Evolutionary conservation across 1,140 invertebrate genomes (phyloP), one percentile per base, ranked within the genome.

Genomic region (Tachypleus tridentatus): DNA sequence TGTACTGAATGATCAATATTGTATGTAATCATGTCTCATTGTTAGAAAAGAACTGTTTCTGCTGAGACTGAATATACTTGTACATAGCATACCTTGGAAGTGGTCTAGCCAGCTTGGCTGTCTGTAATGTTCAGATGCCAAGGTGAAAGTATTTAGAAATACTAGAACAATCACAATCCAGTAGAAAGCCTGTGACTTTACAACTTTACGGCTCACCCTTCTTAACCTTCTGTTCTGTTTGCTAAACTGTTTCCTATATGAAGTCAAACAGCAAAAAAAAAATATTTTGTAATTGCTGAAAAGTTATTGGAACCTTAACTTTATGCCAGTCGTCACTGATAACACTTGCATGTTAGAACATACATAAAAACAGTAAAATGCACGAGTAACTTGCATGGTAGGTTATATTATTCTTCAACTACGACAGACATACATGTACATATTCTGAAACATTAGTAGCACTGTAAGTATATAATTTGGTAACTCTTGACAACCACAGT

Each of bases 131-230:
- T 99, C 97, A n/a, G 94, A 97, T 47, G 96, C 96, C 70, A 99
- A 80, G 50, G 80, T 79, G 63, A 80, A 86, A 3, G 93, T 97
- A 76, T 97, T 97, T 47, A 97, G 80, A 78, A 97, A 96, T 53
- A 97, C 94, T 66, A 97, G 82, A 62, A 97, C 80, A 72, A 97
- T 97, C 75, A 97, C 97, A 4, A 96, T 82, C 97, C 97, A 99
- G 80, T 99, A 99, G 78, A 99, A 98, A 11, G 87, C 87, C 80
- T 98, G 95, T 10, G 95, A 97, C 80, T 99, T 99, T 49, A 99
- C 96, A 10, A 93, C 89, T 74, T 89, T 89, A 7, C 96, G 83
- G 75, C 95, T 97, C 0, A 86, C 84, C 72, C 93, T 82, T 73
- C 93, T 81, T 84, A 95, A 87, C 57, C 94, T 80, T 49, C 95